phyloP scores from a whole-genome alignment of 2,888 invertebrate species.

The Blastobasis lacticolella region DNA sequence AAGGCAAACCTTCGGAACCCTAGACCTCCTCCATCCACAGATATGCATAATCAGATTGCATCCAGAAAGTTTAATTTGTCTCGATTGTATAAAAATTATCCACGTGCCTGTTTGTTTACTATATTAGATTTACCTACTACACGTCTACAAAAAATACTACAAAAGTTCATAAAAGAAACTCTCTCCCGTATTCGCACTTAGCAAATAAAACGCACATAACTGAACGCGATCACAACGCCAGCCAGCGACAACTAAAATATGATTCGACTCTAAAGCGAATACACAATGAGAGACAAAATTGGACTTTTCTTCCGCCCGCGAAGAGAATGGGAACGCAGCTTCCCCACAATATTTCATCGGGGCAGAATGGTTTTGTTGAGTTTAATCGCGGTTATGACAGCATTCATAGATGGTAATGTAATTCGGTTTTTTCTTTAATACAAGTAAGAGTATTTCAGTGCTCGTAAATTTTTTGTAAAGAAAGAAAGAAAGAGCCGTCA shows the following conservation, averaged over 20 bases:
- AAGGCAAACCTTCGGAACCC: too few relatives aligned
- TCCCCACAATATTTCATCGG: conserved; percentile 35
- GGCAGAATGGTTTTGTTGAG: conserved; percentile 28
- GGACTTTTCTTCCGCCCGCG: conserved; percentile 36
- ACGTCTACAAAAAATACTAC: background rate
- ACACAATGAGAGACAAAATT: conserved; percentile 48
- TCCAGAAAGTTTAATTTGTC: too few relatives aligned
- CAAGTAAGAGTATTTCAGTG: too few relatives aligned
- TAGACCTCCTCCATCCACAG: too few relatives aligned
- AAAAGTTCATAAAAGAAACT: too few relatives aligned
- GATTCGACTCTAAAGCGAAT: conserved; percentile 44
- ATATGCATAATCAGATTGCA: background rate
- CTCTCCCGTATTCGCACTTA: too few relatives aligned
- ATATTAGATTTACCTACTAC: conserved; percentile 1
- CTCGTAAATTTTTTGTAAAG: too few relatives aligned
- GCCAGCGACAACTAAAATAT: conserved; percentile 43
- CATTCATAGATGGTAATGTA: too few relatives aligned
- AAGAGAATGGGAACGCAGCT: conserved; percentile 34
- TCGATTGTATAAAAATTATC: too few relatives aligned
- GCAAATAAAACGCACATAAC: background rate
- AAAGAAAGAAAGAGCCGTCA: too few relatives aligned
- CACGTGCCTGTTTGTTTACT: too few relatives aligned
- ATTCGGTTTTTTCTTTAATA: too few relatives aligned
- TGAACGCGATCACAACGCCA: conserved; percentile 7
- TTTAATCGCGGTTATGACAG: conserved; percentile 2